Conservation (phyloP, 2,888 invertebrate species). For the Apotomis turbidana region DNA sequence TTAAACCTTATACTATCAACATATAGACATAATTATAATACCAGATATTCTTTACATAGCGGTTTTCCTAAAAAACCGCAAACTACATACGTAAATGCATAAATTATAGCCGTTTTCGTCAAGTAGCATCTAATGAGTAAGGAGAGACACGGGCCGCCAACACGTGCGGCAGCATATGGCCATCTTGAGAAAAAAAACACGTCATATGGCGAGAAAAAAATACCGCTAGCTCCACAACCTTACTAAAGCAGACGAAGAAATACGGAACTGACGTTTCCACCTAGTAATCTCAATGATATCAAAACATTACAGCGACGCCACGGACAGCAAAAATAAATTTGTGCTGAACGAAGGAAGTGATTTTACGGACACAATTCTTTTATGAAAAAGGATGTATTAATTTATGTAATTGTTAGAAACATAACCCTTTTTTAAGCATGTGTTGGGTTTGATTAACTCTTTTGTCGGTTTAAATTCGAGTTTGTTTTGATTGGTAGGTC, state of each 20-base stretch:
- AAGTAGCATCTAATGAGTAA: slow-evolving; percentile 42
- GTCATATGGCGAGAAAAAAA: slow-evolving; percentile 74
- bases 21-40: background rate
- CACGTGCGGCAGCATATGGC: slow-evolving; percentile 56
- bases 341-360: slow-evolving; percentile 76
- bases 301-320: background rate
- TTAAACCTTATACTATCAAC: background rate
- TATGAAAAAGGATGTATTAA: slow-evolving; percentile 78
- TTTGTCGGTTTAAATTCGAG: slow-evolving; percentile 75
- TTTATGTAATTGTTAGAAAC: slow-evolving; percentile 74
- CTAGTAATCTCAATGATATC: background rate
- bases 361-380: slow-evolving; percentile 76
- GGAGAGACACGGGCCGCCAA: slow-evolving; percentile 34
- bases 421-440: slow-evolving; percentile 76
- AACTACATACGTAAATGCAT: slow-evolving; percentile 23
- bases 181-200: slow-evolving; percentile 63
- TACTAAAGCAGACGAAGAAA: background rate
- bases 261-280: background rate
- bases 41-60: background rate
- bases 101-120: slow-evolving; percentile 33
- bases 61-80: slow-evolving; percentile 5
- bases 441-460: slow-evolving; percentile 71
- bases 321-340: background rate
- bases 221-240: slow-evolving; percentile 41
- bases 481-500: slow-evolving; percentile 75